Conservation (phyloP, 1,140 invertebrate genomes). For the Aleiodes sp. region DNA sequence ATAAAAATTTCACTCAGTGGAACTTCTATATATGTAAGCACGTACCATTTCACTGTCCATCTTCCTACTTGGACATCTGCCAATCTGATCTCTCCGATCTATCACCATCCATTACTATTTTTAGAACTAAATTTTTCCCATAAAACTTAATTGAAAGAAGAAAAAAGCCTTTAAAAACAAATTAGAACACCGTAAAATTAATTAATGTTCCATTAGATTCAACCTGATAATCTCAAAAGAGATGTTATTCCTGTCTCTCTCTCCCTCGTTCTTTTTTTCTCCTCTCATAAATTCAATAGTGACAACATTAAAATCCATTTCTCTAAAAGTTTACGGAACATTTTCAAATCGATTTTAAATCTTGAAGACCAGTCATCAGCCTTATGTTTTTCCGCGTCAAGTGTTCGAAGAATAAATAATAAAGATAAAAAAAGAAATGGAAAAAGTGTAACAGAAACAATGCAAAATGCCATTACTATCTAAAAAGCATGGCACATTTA, state of each 20-base stretch:
- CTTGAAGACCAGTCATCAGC: no score
- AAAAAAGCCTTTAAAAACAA: no score
- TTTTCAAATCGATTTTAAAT: no score
- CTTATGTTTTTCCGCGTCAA: neutral
- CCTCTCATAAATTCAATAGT: no score
- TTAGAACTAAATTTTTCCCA: neutral
- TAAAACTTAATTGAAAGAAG: no score
- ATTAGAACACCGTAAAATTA: no score
- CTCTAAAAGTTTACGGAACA: no score
- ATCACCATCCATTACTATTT: slow-evolving; percentile 6
- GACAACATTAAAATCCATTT: no score
- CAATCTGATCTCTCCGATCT: slow-evolving; percentile 4
- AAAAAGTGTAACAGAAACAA: neutral
- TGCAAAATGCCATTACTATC: neutral
- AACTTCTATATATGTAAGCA: neutral
- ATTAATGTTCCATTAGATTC: neutral
- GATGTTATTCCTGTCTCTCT: no score
- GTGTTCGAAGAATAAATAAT: neutral
- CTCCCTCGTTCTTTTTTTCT: no score
- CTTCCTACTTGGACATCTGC: slow-evolving; percentile 5
- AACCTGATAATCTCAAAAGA: no score
- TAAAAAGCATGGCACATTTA: neutral
- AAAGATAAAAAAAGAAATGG: neutral
- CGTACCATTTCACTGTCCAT: slow-evolving; percentile 14
- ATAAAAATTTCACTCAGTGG: slow-evolving; percentile 7